Base-by-base conservation (phyloP, 2,888 invertebrate species). In the Parapristionchus giblindavisi region DNA sequence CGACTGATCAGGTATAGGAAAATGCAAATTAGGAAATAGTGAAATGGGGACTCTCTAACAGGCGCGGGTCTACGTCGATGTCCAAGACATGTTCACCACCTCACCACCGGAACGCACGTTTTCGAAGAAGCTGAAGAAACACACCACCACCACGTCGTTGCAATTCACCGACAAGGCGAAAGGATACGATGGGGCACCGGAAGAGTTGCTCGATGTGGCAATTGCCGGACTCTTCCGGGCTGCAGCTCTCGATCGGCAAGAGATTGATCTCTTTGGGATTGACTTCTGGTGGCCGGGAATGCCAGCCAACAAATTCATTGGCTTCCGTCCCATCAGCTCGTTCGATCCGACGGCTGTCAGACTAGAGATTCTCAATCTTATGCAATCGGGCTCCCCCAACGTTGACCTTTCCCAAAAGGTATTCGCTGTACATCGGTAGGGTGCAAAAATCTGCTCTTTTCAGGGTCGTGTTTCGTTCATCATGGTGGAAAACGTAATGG, bases 201-300 rank as follows among this genome's bases (percentile, higher is more conserved):
- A 36, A n/a, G 61, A 61, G n/a, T 24, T 61, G 5, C 38, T 61
- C 1, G 61, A 61, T 14, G 27, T 38, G n/a, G 29, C 61, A 5
- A 27, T 61, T 4, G 21, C 4, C 5, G 38, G n/a, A 38, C 38
- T 61, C 0, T 61, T 61, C 61, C 21, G 14, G 24, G 34, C 24
- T 4, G 36, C 36, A 38, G n/a, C 36, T 3, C 29, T 38, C 2
- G 38, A 14, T 4, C 38, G 61, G 1, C 21, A n/a, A 8, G 38
- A 5, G 3, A 36, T 38, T 1, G 61, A 61, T 11, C n/a, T 61
- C 2, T 61, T 38, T 27, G 61, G 61, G 2, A 61, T 61, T 1
- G 61, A 61, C 0, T 61, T 61, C 38, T 61, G 61, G 61, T 61
- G 61, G 61, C 61, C 61, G 4, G 61, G 61, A 11, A 61, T 61